Evolutionary conservation across 2,797 vertebrate genomes (phyloP).

Genomic region (Diglossa cyanea): DNA sequence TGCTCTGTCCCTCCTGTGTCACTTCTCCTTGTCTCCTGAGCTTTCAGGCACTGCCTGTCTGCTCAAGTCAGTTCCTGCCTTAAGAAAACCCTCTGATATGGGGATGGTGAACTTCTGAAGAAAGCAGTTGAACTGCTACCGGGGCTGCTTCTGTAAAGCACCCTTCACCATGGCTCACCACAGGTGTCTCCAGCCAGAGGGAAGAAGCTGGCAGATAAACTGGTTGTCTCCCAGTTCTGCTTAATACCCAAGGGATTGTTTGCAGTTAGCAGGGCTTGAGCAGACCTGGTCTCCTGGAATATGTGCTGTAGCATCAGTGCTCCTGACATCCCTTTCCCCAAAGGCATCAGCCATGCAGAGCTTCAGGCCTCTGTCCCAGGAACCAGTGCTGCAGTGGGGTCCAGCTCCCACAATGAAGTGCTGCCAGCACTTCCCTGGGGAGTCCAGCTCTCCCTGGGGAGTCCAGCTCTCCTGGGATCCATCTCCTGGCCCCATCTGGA

Average conservation of each 20-base stretch:
- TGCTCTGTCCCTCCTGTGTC: background rate
- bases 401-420: accelerated
- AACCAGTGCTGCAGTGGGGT: accelerated
- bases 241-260: background rate
- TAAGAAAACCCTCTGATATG: background rate
- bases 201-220: background rate
- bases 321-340: background rate
- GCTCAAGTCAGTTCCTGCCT: background rate
- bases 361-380: background rate
- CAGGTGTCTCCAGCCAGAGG: background rate
- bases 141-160: background rate
- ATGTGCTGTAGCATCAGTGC: background rate
- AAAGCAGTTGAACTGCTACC: background rate
- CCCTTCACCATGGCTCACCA: accelerated
- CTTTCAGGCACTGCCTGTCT: background rate
- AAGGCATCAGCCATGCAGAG: accelerated
- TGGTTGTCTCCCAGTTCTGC: background rate
- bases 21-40: background rate
- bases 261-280: background rate
- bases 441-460: background rate
- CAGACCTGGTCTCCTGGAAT: background rate
- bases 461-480: background rate
- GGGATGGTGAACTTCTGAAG: background rate
- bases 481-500: background rate
- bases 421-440: background rate